Evolutionary conservation across 2,888 invertebrate genomes (phyloP), one percentile per base, ranked within the genome.

Genomic region (Uropetala carovei): DNA sequence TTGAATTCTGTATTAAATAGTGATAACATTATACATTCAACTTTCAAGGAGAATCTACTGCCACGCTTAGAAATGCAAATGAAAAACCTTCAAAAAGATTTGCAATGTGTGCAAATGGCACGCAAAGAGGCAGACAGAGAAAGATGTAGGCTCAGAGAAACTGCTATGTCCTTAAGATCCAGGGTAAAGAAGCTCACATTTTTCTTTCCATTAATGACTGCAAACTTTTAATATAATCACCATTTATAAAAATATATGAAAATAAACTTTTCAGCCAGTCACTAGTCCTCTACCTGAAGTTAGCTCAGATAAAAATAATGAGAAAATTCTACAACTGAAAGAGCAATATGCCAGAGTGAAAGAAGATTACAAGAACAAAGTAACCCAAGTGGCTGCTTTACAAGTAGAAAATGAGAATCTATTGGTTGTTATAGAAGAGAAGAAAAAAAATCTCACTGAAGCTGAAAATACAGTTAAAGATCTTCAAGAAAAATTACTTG

Each of bases 351-450:
- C 95, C 14, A 95, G 96, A 92, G 96, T 97, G 0, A 97, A 97
- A 94, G 97, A 97, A 93, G 97, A 96, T 94, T 97, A 96, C 94
- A 97, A 97, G 93, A 96, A 95, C 0, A 97, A 97, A 95, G 95
- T 97, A 16, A 96, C 96, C 11, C 97, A 97, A 95, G 97, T 97
- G 92, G 95, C 96, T 0, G 95, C 95, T 89, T 94, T 96, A 59
- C 94, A 96, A 93, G 95, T 96, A 0, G 96, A 96, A 82, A 95
- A 95, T 16, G 96, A 96, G 57, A 95, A 95, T 93, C 93, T 96
- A 57, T 96, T 95, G 93, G 94, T 95, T 58, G 94, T 94, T n/a
- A 93, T 94, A 0, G 95, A 95, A 60, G 95, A 95, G 81, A 95
- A 93, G 93, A 95, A 94, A 94, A 95, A 94, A 92, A 94, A 93